Base-by-base conservation (phyloP, 2,888 invertebrate genomes). In the Lasioglossum marginatum region DNA sequence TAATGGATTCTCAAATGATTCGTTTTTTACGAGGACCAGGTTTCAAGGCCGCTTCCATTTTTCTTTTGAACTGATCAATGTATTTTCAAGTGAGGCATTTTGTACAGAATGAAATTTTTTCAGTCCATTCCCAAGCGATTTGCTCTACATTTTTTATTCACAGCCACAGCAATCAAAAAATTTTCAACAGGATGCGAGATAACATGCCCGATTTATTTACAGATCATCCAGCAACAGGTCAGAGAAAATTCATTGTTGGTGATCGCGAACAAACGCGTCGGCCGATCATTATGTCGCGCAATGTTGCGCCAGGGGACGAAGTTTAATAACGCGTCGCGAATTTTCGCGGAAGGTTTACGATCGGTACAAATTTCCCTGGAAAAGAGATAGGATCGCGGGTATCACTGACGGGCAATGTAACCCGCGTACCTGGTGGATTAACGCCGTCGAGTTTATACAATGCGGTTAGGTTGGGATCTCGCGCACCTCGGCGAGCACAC, bases 371-470 rank as follows among this genome's bases (percentile, higher is more conserved):
- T 85, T 76, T 86, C 75, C 81, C 60, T 31, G 77, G 78, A 76
- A 81, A 76, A 78, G 78, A 85, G 81, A 86, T 81, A 77, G 34
- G 75, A 81, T 86, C 85, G 66, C 66, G 60, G 37, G 60, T n/a
- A 82, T 79, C 57, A 66, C 60, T 57, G 77, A 76, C 77, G 63
- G 78, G 76, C 63, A 76, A 43, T 74, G 74, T 57, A 60, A 72
- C 70, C 57, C 66, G 66, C 66, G 66, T 66, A 34, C 34, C 66
- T 23, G 19, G 66, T 34, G 66, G 66, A 66, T 66, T 34, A 31
- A 34, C 66, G 34, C 66, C n/a, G 31, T 34, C 34, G 45, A 34
- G 43, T 2, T 66, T 34, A n/a, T 40, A 73, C 77, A 73, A 68
- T n/a, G 60, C 60, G 60, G 60, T 27, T 52, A 31, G n/a, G 63